phyloP scores from a whole-genome alignment of 2,113 vertebrate species.

The Pelobates fuscus region DNA sequence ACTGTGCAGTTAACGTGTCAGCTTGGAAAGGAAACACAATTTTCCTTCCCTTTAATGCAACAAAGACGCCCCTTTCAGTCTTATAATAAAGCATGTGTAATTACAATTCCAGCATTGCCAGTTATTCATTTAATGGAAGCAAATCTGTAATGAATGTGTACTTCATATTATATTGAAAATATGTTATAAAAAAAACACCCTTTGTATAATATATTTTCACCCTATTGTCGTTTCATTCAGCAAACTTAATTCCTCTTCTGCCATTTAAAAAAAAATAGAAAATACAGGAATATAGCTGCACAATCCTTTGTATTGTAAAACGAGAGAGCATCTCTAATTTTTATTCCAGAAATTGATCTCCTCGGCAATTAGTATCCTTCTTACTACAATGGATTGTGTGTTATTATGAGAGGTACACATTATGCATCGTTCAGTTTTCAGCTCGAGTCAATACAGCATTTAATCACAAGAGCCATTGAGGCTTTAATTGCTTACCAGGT shows the following conservation, averaged over 20 bases:
- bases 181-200: not conserved
- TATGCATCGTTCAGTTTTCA: constrained; percentile 20
- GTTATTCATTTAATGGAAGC: not conserved
- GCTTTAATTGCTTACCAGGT: constrained; percentile 15
- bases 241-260: not conserved
- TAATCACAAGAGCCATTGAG: constrained; percentile 24
- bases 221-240: not conserved
- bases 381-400: constrained; percentile 17
- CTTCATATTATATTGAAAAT: not conserved
- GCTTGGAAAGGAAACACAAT: not conserved
- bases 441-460: constrained; percentile 36
- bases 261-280: not conserved
- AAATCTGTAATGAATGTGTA: not conserved
- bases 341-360: constrained; percentile 22
- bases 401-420: constrained; percentile 27
- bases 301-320: not conserved
- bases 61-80: not conserved
- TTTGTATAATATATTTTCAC: not conserved
- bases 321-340: not conserved
- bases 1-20: too few species aligned
- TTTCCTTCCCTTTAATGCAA: not conserved
- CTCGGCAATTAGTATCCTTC: constrained; percentile 33
- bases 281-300: not conserved
- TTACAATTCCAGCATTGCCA: not conserved
- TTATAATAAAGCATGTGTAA: not conserved